Evolutionary conservation across 2,113 vertebrate genomes (phyloP).

Genomic region (Scophthalmus maximus): DNA sequence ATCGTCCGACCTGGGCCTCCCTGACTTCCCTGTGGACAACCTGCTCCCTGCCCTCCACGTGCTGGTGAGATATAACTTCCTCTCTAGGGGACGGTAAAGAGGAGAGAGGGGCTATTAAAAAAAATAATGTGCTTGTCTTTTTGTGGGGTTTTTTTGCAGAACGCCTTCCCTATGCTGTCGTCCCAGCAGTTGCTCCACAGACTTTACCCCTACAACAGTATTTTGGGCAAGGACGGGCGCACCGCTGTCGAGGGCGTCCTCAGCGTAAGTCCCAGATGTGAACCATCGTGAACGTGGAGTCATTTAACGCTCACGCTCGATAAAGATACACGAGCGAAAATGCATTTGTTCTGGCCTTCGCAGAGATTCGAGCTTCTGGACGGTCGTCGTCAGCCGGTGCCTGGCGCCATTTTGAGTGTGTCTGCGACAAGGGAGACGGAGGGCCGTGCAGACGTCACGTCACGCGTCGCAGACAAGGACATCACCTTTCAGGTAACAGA

Average conservation of each 20-base stretch:
- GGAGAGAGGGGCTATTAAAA: neutral
- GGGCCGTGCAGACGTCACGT: conserved; percentile 83
- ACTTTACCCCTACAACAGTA: conserved; percentile 90
- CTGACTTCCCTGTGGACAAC: conserved; percentile 96
- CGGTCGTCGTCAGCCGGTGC: conserved; percentile 66
- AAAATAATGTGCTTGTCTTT: neutral
- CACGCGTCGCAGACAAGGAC: conserved; percentile 84
- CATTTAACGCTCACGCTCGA: neutral
- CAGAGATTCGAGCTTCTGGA: conserved; percentile 93
- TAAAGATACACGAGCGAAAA: neutral
- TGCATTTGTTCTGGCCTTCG: neutral
- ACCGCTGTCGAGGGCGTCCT: conserved; percentile 89
- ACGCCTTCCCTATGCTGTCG: conserved; percentile 91
- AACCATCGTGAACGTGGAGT: neutral
- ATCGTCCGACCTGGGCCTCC: conserved; percentile 90
- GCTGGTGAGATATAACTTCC: conserved; percentile 83
- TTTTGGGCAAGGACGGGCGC: conserved; percentile 92
- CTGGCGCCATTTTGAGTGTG: conserved; percentile 79
- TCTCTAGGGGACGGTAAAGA: neutral
- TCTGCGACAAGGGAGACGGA: conserved; percentile 61
- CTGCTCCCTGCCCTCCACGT: conserved; percentile 88
- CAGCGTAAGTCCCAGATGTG: conserved; percentile 81
- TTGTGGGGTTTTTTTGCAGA: conserved; percentile 75
- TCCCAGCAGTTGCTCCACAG: conserved; percentile 85
- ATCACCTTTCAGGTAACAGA: conserved; percentile 87